Conservation (phyloP, 2,113 vertebrate species). For the Festucalex cinctus region DNA sequence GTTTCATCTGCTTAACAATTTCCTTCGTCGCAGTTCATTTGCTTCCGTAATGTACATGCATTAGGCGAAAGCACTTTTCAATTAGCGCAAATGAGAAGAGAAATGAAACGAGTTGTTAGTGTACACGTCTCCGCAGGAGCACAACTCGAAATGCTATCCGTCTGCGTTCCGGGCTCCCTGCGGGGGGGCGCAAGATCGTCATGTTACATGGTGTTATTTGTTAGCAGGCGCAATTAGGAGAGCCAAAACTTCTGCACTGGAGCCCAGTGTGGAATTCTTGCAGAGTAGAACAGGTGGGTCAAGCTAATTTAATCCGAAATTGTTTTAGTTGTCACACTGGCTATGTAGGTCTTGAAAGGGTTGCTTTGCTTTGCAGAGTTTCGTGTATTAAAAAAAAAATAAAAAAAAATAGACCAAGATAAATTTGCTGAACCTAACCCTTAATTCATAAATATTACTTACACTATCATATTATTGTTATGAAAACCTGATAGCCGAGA, state of each 20-base stretch:
- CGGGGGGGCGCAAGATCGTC: constrained; percentile 37
- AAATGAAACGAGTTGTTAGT: constrained; percentile 53
- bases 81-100: constrained; percentile 58
- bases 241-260: constrained; percentile 13
- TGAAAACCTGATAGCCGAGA: too few species aligned
- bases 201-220: constrained; percentile 46
- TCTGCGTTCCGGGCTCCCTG: constrained; percentile 29
- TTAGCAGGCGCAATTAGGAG: constrained; percentile 51
- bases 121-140: constrained; percentile 37
- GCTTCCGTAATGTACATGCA: background rate
- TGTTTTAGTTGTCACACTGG: background rate
- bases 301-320: background rate
- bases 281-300: background rate
- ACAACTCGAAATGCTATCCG: constrained; percentile 48
- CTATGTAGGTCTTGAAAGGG: too few species aligned
- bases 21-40: background rate
- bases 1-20: background rate
- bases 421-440: too few species aligned
- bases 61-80: constrained; percentile 32
- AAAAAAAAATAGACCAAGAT: too few species aligned
- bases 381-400: too few species aligned
- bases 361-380: too few species aligned
- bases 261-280: background rate
- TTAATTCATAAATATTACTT: too few species aligned
- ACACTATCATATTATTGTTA: too few species aligned